Evolutionary conservation across 2,888 invertebrate species (phyloP), one percentile per base, ranked within the genome.

Genomic region (Sarcophaga variegata): DNA sequence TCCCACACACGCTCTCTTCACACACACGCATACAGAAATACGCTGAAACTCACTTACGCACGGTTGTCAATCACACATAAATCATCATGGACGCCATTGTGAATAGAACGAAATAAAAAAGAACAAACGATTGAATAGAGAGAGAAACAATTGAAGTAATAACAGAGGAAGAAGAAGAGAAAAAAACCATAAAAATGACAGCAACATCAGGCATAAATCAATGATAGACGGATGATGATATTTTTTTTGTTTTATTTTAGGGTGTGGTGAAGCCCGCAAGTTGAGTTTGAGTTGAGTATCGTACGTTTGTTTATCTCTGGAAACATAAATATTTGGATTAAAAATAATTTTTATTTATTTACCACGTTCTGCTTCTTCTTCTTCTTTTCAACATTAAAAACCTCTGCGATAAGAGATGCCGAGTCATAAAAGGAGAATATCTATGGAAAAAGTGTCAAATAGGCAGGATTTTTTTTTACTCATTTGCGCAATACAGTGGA

Each of bases 261-360:
- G 85, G 79, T 87, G 88, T 77, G 74, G 37, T 83, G 80, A 76
- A 75, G 20, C 62, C 49, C 1, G 67, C 66, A 75, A 49, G 14
- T 70, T 66, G 37, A 76, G 20, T 64, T 64, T 37, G 37, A 37
- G 10, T 37, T 37, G 37, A 6, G 25, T 47, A 17, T 5, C 12
- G n/a, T 63, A 60, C 60, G 74, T 20, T 62, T 82, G 76, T 87
- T 81, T 88, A 85, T 83, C 81, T 81, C 54, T 69, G 63, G 76
- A 79, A 82, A 76, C 84, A 84, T 87, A 87, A 87, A 87, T 87
- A 84, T 87, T 84, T 84, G 83, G 81, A 87, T 87, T 87, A 79
- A 81, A 78, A 12, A 67, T 70, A 70, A 67, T 71, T 59, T 77
- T 69, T 64, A 74, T 70, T 63, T 87, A 59, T 82, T 54, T 83